Percentiles rank a stretch among this genome's conserved stretches.
phyloP scores from a whole-genome alignment of 1,140 invertebrate genomes.

The Oppia nitens region DNA sequence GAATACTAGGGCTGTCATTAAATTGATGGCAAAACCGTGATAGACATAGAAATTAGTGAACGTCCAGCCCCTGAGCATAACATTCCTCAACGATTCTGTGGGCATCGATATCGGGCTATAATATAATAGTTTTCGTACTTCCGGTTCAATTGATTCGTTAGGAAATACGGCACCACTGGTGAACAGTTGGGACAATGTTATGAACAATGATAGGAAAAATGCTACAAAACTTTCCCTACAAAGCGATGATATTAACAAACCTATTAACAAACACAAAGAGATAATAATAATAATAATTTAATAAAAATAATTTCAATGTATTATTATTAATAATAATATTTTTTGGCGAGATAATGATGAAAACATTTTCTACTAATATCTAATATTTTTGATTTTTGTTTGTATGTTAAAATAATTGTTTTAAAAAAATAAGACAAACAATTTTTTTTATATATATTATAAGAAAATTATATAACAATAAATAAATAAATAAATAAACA shows the following conservation, averaged over 20 bases:
- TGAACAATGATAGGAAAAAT: constrained; percentile 8
- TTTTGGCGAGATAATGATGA: no score
- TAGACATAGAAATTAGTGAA: neutral
- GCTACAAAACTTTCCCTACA: constrained; percentile 6
- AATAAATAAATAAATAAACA: no score
- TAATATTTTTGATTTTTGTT: no score
- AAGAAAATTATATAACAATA: no score
- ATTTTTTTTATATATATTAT: no score
- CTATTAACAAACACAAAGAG: no score
- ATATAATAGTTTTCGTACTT: neutral
- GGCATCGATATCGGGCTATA: constrained; percentile 4
- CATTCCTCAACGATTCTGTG: constrained; percentile 7
- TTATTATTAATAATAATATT: no score
- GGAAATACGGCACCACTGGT: constrained; percentile 10
- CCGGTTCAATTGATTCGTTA: constrained; percentile 1
- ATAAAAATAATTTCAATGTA: no score
- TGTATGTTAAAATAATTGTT: no score
- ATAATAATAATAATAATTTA: no score
- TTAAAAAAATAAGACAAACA: no score
- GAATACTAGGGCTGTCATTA: constrained; percentile 2
- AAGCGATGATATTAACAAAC: neutral
- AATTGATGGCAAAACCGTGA: constrained; percentile 5
- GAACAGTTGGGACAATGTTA: constrained; percentile 8
- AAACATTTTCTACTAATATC: no score
- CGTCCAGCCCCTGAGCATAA: constrained; percentile 8